Evolutionary conservation across 1,140 invertebrate genomes (phyloP), one percentile per base, ranked within the genome.

Genomic region (Eumeta japonica): DNA sequence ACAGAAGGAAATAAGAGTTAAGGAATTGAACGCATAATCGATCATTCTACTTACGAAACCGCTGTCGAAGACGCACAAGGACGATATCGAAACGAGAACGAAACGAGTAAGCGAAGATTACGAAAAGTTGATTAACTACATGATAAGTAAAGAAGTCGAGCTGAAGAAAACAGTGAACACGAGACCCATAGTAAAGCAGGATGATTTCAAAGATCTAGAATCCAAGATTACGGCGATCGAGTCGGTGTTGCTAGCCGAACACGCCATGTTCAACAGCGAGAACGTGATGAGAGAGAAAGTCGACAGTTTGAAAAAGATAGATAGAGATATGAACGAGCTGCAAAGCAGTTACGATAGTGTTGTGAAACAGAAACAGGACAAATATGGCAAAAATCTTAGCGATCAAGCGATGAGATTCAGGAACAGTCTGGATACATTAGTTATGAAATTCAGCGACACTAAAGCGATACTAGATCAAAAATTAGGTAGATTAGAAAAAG

Each of bases 221-320:
- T 42, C 14, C 7, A 53, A 52, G 15, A 50, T 66, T 3, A 49
- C 63, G 14, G 46, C 58, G 9, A 67, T 78, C 30, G 62, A 77
- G 7, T 35, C 43, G 2, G 61, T 67, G 27, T 64, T 77, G 2
- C 52, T 63, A 1, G 40, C 48, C 2, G 70, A 74, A 30, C 76
- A 81, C 40, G 78, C 79, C 1, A 78, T 83, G 37, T 64, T 79
- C 11, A 68, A 72, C 1, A 54, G 76, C 10, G 52, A 52, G 24
- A 56, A 65, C 2, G 43, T 55, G 0, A 77, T 77, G 67, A 55
- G 62, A 16, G 39, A 40, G 14, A 64, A 73, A 16, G 54, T 77
- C n/a, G 52, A 66, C 2, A 42, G 62, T 18, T 47, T 79, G 9
- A 64, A 59, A 30, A 39, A 51, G 29, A 34, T 78, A 16, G 42